A percentile compares a stretch with the other conserved stretches of the same genome.
Conservation (phyloP, 2,888 invertebrate species). For the Melinaea menophilus region DNA sequence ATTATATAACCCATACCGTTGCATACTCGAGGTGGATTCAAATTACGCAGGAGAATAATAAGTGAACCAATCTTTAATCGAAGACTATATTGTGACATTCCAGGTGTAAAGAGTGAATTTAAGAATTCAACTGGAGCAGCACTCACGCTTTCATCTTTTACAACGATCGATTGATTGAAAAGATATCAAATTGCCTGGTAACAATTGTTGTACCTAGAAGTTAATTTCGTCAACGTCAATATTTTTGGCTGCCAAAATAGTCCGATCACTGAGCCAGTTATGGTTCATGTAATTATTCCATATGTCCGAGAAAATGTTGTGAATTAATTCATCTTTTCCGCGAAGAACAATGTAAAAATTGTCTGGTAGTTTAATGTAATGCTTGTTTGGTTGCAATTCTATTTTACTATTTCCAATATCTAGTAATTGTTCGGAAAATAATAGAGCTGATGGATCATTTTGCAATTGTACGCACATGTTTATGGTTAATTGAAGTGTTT, state of each 20-base stretch:
- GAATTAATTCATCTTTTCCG: constrained; percentile 27
- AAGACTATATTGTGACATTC: constrained; percentile 31
- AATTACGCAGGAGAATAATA: constrained; percentile 30
- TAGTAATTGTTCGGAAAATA: constrained; percentile 28
- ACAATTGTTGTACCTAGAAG: constrained; percentile 25
- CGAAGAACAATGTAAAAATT: constrained; percentile 32
- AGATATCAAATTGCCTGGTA: constrained; percentile 24
- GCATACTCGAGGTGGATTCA: constrained; percentile 24
- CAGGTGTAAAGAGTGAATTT: constrained; percentile 31
- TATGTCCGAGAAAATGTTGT: constrained; percentile 29
- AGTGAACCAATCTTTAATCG: constrained; percentile 31
- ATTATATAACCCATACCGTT: constrained; percentile 25
- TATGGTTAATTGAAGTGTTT: too few relatives aligned
- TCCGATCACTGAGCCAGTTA: constrained; percentile 28
- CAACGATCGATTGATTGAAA: constrained; percentile 29
- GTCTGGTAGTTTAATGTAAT: constrained; percentile 31
- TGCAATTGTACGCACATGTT: too few relatives aligned
- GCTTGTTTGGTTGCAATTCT: constrained; percentile 26
- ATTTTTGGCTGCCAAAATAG: constrained; percentile 33
- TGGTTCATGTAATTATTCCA: constrained; percentile 26
- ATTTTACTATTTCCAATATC: constrained; percentile 35
- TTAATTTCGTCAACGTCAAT: constrained; percentile 19
- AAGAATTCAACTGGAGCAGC: constrained; percentile 27
- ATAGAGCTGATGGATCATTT: constrained; percentile 25
- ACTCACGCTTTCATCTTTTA: constrained; percentile 23